phyloP scores from a whole-genome alignment of 2,113 vertebrate species.

The Fregata magnificens region DNA sequence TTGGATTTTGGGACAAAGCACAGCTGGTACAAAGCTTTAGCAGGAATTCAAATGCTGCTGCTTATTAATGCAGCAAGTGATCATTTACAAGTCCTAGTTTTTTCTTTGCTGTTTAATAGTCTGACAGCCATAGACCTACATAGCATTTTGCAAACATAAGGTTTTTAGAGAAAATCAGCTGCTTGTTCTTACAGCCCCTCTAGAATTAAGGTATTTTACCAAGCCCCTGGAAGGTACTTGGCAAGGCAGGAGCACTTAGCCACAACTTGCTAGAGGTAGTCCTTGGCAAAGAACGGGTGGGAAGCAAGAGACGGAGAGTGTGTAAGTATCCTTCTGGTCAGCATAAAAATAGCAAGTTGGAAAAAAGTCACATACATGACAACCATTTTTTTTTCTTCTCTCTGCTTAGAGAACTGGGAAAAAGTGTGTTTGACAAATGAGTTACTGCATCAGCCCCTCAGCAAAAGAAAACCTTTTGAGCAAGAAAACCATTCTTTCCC shows the following conservation, averaged over 20 bases:
- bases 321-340: background rate
- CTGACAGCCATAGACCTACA: background rate
- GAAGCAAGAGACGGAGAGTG: background rate
- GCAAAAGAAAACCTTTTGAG: background rate
- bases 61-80: conserved; percentile 25
- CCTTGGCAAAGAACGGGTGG: background rate
- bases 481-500: background rate
- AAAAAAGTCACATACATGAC: background rate
- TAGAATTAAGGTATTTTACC: background rate
- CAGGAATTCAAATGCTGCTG: conserved; percentile 66
- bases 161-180: background rate
- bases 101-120: conserved; percentile 44
- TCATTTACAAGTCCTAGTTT: conserved; percentile 50
- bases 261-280: background rate
- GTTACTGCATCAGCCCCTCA: background rate
- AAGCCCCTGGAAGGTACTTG: background rate
- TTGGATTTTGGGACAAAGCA: conserved; percentile 67
- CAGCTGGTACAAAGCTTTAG: conserved; percentile 53
- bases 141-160: background rate
- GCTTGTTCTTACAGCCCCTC: conserved; percentile 5
- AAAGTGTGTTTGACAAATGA: background rate
- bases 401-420: background rate
- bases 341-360: background rate
- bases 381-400: background rate
- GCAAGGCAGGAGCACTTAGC: conserved; percentile 1